phyloP scores from a whole-genome alignment of 2,888 invertebrate species.

The Sthenelais limicola region DNA sequence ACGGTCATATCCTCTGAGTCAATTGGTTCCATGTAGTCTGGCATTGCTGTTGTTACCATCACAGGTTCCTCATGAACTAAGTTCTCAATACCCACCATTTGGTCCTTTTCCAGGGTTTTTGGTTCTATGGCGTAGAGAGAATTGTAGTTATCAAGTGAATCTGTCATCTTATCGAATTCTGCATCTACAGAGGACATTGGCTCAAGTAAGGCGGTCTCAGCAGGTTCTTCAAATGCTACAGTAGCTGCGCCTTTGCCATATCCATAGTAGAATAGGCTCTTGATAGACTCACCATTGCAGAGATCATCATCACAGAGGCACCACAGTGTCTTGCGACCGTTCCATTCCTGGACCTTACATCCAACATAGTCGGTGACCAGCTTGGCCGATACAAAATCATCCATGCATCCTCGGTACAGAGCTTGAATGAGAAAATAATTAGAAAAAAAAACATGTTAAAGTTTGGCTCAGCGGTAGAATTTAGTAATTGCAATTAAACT shows the following conservation, averaged over 20 bases:
- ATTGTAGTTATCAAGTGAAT: slow-evolving; percentile 13
- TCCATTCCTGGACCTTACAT: slow-evolving; percentile 34
- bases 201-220: no score
- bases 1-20: no score
- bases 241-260: background rate
- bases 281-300: slow-evolving; percentile 34
- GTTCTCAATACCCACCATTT: no score
- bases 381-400: slow-evolving; percentile 23
- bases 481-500: no score
- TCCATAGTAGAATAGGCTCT: slow-evolving; percentile 27
- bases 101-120: no score
- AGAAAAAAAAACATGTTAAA: background rate
- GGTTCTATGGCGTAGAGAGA: background rate
- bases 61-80: no score
- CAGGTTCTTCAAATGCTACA: no score
- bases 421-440: slow-evolving; percentile 12
- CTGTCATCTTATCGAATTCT: slow-evolving; percentile 17
- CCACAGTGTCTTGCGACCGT: slow-evolving; percentile 36
- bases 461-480: no score
- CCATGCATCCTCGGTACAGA: slow-evolving; percentile 37
- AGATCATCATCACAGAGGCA: slow-evolving; percentile 35
- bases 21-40: no score
- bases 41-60: no score
- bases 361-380: slow-evolving; percentile 29
- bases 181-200: no score